Percentiles rank a stretch among this genome's conserved stretches.
Conservation (phyloP, 2,797 vertebrate genomes). For the Delichon dasypus region DNA sequence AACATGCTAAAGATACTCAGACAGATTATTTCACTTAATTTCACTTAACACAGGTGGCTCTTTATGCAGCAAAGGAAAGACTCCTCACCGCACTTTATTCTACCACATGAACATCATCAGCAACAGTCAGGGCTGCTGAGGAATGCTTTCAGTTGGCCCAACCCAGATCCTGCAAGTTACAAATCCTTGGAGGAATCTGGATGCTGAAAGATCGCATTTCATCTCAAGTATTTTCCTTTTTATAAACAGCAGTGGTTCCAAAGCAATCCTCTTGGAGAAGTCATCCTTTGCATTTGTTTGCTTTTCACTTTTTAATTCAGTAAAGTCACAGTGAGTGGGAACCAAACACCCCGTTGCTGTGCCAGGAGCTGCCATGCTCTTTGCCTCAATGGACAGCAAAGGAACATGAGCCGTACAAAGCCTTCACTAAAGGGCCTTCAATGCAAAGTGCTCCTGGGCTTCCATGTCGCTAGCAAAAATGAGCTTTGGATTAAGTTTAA, state of each 20-base stretch:
- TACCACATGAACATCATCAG: background rate
- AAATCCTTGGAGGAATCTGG: conserved; percentile 53
- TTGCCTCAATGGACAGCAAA: background rate
- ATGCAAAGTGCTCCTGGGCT: conserved; percentile 5
- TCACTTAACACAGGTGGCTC: background rate
- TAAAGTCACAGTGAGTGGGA: conserved; percentile 24
- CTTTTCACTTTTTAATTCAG: conserved; percentile 43
- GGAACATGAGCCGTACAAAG: background rate
- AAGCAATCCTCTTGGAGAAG: conserved; percentile 46
- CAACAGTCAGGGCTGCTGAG: conserved; percentile 12
- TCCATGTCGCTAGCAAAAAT: conserved; percentile 31
- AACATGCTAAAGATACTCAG: background rate
- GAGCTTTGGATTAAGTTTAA: conserved; percentile 61
- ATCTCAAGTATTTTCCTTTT: conserved; percentile 44
- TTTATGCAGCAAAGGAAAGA: background rate
- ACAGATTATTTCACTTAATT: background rate
- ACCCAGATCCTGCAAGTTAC: background rate
- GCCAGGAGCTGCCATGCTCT: conserved; percentile 33
- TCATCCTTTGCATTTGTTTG: conserved; percentile 46
- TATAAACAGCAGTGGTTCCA: conserved; percentile 53
- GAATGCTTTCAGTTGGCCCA: conserved; percentile 22
- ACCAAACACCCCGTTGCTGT: accelerated
- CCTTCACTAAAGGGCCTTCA: background rate
- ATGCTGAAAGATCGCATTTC: conserved; percentile 56
- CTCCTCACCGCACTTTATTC: background rate